These are phyloP conservation scores for Priocnemis perturbator DNA, from an alignment of 2,888 invertebrate genomes.

Conservation along the genomic window DNA sequence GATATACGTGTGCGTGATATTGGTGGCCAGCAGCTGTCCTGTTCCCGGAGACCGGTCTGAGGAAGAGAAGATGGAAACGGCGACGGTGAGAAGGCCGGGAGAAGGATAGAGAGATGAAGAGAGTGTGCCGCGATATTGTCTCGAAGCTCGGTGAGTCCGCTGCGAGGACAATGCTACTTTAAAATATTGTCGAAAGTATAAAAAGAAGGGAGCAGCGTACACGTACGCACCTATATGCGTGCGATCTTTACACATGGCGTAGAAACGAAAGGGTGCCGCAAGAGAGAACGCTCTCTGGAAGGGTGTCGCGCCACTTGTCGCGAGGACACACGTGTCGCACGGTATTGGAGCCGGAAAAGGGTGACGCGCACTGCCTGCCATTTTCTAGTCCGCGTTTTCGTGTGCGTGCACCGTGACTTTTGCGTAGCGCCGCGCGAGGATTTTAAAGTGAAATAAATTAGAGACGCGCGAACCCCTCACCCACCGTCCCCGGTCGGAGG, in stretches of 20 bases:
- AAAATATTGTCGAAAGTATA: conserved; percentile 72
- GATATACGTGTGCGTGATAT: conserved; percentile 73
- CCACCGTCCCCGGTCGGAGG: too few species aligned
- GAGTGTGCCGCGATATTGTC: conserved; percentile 66
- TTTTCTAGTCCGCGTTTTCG: conserved; percentile 40
- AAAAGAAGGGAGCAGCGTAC: conserved; percentile 48
- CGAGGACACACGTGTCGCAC: conserved; percentile 69
- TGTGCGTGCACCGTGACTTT: conserved; percentile 40
- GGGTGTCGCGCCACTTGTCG: conserved; percentile 70
- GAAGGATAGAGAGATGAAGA: conserved; percentile 29
- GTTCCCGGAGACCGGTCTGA: conserved; percentile 47
- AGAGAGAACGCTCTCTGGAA: conserved; percentile 37
- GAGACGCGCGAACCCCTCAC: conserved; percentile 31
- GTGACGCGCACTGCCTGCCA: conserved; percentile 48
- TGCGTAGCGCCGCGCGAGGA: conserved; percentile 54
- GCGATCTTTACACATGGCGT: background rate
- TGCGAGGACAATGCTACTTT: conserved; percentile 70
- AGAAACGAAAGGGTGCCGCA: conserved; percentile 7
- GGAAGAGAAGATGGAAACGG: conserved; percentile 37
- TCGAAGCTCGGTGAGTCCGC: conserved; percentile 62
- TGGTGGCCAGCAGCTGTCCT: conserved; percentile 74
- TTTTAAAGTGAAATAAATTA: conserved; percentile 73
- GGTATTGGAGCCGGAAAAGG: conserved; percentile 63
- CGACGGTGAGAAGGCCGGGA: conserved; percentile 12
- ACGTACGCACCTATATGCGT: background rate